Base-by-base conservation (phyloP, 2,113 vertebrate species). In the Alouatta palliata region DNA sequence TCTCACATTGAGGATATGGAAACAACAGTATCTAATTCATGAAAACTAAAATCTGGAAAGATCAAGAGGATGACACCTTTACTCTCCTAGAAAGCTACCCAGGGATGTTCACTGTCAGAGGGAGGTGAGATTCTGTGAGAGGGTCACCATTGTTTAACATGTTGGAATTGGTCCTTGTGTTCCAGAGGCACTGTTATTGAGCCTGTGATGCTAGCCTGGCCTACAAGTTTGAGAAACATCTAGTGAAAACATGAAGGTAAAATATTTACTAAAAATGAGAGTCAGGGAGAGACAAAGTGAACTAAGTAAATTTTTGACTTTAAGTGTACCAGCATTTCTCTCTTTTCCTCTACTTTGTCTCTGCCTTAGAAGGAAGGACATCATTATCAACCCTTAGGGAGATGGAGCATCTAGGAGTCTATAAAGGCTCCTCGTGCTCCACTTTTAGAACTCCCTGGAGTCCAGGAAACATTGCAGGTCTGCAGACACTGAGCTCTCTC, bases 361-460 rank as follows among this genome's bases (percentile, higher is more conserved):
- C 30, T 6, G 56, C 35, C 64, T 85, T 40, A 12, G 40, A 75
- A 66, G n/a, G 32, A 47, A 56, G 71, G 95, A 25, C 16, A 21
- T 71, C 75, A 49, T 23, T 47, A 23, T 2, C 2, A 27, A 30
- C 40, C 80, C 43, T 12, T 1, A 43, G n/a, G 79, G 77, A 87
- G 11, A 16, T 6, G 43, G 49, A n/a, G 25, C 0, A 0, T 76
- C 75, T 35, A 20, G 32, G 70, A 21, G 6, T 47, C 40, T 25
- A 35, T 12, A 10, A 43, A 17, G 35, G 13, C 47, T 43, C 43
- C 21, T 5, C 14, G 47, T 32, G 66, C 30, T 92, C 40, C 25
- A 70, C 35, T 23, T 52, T 47, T 21, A 35, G 32, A 47, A 27
- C 40, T 66, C 71, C 76, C 77, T 10, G 4, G 56, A 75, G 89